Conservation (phyloP, 2,113 vertebrate genomes). For the Nyctibius bracteatus region DNA sequence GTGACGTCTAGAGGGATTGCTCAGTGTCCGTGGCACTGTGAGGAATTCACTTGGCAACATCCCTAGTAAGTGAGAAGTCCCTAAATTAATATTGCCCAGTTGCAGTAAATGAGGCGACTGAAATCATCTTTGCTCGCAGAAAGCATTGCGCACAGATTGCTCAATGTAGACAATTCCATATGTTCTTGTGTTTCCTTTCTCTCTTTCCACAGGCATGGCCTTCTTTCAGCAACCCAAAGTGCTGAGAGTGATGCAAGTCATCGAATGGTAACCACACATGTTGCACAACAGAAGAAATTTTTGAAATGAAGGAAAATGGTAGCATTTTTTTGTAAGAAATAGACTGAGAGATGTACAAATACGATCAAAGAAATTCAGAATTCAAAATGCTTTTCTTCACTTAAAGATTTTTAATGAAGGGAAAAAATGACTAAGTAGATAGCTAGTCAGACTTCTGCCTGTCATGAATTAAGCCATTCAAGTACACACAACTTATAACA, state of each 20-base stretch:
- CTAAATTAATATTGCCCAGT: conserved; percentile 13
- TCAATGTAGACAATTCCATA: not conserved
- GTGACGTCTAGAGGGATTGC: not conserved
- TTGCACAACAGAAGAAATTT: not conserved
- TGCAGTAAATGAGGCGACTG: not conserved
- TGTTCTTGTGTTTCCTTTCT: not conserved
- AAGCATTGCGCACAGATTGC: not conserved
- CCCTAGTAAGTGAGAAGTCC: not conserved
- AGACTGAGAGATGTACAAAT: not conserved
- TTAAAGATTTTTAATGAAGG: not conserved
- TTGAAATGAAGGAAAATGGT: not conserved
- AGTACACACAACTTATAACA: not conserved
- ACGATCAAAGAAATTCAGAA: not conserved
- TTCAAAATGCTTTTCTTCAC: not conserved
- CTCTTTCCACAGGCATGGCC: not conserved
- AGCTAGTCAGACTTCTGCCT: not conserved
- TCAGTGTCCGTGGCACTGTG: not conserved
- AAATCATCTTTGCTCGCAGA: not conserved
- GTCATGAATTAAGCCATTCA: not conserved
- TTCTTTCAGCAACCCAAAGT: not conserved
- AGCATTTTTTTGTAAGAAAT: not conserved
- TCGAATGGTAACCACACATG: not conserved
- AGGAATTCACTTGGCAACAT: conserved; percentile 24
- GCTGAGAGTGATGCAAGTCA: not conserved
- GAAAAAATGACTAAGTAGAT: not conserved